phyloP scores from a whole-genome alignment of 2,797 vertebrate genomes.

The Agapornis canus region DNA sequence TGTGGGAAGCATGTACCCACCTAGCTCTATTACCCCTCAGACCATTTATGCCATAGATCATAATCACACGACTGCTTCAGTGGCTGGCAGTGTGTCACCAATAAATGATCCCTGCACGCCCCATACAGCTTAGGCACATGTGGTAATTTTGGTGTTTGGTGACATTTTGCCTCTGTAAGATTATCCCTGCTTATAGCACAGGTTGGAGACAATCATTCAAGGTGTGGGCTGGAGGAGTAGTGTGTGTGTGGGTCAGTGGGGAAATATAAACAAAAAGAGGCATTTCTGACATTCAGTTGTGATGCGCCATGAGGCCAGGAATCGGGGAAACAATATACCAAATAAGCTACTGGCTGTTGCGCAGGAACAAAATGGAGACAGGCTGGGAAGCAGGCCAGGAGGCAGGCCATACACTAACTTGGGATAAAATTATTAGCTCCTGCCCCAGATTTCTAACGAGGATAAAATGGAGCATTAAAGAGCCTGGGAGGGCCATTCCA shows the following conservation, averaged over 20 bases:
- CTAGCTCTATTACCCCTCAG: neutral
- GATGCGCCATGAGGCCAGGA: neutral
- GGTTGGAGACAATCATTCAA: neutral
- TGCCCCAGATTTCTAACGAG: constrained; percentile 43
- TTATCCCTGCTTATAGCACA: neutral
- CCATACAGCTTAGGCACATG: neutral
- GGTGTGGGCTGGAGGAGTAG: neutral
- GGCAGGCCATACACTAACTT: neutral
- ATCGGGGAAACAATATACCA: constrained; percentile 57
- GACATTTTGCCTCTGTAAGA: neutral
- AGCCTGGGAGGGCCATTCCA: neutral
- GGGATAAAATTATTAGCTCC: constrained; percentile 49
- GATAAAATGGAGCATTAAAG: constrained; percentile 28
- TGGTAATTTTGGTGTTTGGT: neutral
- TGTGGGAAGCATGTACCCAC: rapidly evolving
- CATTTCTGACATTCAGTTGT: constrained; percentile 7
- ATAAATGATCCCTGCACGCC: neutral
- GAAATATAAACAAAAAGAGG: neutral
- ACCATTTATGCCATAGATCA: neutral
- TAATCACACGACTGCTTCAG: rapidly evolving
- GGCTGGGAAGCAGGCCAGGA: constrained; percentile 48
- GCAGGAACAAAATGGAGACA: constrained; percentile 65
- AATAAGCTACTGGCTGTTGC: constrained; percentile 44
- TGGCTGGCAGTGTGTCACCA: neutral
- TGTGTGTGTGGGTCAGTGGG: neutral